Base-by-base conservation (phyloP, 2,888 invertebrate species). In the Noctua janthe region DNA sequence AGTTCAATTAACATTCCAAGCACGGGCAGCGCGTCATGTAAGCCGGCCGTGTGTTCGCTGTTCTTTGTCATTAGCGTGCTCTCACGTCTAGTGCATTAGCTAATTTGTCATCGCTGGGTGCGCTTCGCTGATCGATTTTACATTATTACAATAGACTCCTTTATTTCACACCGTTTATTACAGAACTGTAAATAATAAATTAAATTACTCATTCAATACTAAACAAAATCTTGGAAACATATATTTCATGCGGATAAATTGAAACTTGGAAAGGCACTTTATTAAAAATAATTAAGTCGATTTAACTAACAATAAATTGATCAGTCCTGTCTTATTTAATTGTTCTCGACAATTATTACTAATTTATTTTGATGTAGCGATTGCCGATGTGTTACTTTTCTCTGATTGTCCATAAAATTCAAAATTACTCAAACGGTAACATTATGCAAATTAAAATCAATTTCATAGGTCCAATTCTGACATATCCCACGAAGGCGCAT, bases 1-100 rank as follows among this genome's bases (percentile, higher is more conserved):
- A 62, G 43, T 47, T 69, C 69, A 69, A 69, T 69, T 51, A 54
- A 62, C 62, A 74, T 72, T 69, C 49, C 23, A 35, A 56, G 13
- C 80, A 78, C 75, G 71, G 56, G 11, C n/a, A 49, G 54, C 43
- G 86, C 93, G 90, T 81, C 95, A 95, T 96, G 95, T 96, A 93
- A 94, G 73, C 95, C 93, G 59, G 73, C 85, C 91, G 76, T 81
- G 77, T 84, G 82, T 87, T 90, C 92, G 93, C 92, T 92, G 94
- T 94, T 94, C 94, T 94, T 94, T 94, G 95, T 95, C 95, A 95
- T 95, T 95, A 95, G 94, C 95, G 93, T 93, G 93, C 93, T 95
- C 95, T 95, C 95, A 95, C 96, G 95, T 95, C 94, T 93, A 94
- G 92, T 93, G 92, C 93, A 94, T 95, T 95, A 94, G 94, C 94